A percentile compares a stretch with the other conserved stretches of the same genome.
These are phyloP conservation scores for Agrochola litura DNA, from an alignment of 2,888 invertebrate species.

Conservation along the genomic window DNA sequence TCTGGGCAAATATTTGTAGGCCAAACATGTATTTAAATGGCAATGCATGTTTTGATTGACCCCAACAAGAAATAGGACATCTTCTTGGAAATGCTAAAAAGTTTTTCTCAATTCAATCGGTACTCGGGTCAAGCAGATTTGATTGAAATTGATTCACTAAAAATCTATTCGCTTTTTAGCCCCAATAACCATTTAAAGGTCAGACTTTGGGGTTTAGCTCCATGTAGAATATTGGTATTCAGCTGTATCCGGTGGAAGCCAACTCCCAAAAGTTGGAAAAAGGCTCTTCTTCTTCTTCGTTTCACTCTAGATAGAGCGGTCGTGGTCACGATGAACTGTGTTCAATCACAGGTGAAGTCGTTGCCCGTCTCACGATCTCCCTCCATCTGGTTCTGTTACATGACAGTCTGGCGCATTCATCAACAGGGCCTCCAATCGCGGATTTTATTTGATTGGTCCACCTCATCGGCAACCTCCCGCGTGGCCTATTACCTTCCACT, in stretches of 20 bases:
- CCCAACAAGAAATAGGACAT: not conserved
- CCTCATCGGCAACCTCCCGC: too few species aligned
- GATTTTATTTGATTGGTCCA: too few species aligned
- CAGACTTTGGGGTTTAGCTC: not conserved
- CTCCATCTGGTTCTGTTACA: too few species aligned
- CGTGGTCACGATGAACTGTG: too few species aligned
- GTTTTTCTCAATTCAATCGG: not conserved
- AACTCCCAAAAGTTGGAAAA: not conserved
- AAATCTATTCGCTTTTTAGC: not conserved
- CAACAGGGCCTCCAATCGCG: too few species aligned
- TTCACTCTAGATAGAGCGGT: too few species aligned
- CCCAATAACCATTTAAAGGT: not conserved
- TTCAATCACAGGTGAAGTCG: too few species aligned
- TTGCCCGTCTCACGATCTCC: too few species aligned
- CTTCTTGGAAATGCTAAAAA: not conserved
- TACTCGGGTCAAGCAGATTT: not conserved
- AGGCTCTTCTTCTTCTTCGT: not conserved
- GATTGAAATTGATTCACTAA: not conserved
- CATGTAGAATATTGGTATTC: not conserved
- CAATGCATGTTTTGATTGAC: not conserved
- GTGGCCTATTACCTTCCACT: too few species aligned
- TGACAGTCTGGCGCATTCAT: too few species aligned
- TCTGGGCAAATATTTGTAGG: not conserved
- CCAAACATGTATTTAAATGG: not conserved
- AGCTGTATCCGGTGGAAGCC: not conserved